Evolutionary conservation across 2,113 vertebrate genomes (phyloP), one percentile per base, ranked within the genome.

Genomic region (Antechinus stuartii): DNA sequence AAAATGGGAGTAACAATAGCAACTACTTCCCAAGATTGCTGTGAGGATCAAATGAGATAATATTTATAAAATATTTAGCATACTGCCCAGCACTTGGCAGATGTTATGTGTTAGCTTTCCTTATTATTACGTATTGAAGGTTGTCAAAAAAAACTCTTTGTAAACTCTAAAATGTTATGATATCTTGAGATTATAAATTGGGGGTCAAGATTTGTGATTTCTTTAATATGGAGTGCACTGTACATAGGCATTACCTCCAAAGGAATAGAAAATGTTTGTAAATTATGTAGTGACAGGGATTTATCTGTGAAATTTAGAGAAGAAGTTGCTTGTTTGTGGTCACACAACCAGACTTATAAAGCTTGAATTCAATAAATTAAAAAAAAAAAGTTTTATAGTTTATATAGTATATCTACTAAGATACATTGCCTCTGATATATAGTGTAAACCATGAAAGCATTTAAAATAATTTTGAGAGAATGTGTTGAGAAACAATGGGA

Each of bases 381-480:
- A 84, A 84, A 84, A 42, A 42, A 49, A 22, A 84, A 8, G 68
- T 84, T 84, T 84, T n/a, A 84, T n/a, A 84, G 68, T 84, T 84
- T 8, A 84, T 42, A 23, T 84, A 84, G n/a, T 23, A 16, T 42
- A 42, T 84, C 68, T 42, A 8, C n/a, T 84, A 2, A 42, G 68
- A 19, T 84, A 42, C 35, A n/a, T 23, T 84, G 35, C 30, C 35
- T 76, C 30, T n/a, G 12, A 42, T 23, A 84, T 42, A 42, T n/a
- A 35, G 30, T 5, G 4, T n/a, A 76, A 42, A 84, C 68, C 2
- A 84, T 84, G n/a, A 22, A 84, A 42, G 6, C 68, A 84, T 84
- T 84, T 22, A 42, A 84, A 96, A 97, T 89, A 93, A 95, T 94
- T 97, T 95, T 98, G 92, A 91, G 95, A 98, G 54, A 89, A 30